Evolutionary conservation across 2,888 invertebrate genomes (phyloP).

Genomic region (Phoenoteleia sp.): DNA sequence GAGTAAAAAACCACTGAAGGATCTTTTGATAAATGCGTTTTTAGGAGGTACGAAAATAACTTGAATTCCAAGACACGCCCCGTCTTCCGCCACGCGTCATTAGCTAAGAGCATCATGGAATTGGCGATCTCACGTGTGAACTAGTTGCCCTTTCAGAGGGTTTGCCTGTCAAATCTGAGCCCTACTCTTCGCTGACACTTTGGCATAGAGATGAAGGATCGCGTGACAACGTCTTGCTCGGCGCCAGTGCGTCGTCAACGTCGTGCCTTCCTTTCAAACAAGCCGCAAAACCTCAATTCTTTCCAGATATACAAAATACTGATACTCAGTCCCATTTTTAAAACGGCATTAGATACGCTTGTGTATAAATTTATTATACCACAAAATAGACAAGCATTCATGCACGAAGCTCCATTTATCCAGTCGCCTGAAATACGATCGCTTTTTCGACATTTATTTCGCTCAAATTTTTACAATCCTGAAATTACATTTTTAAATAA

Average conservation of each 20-base stretch:
- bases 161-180: slow-evolving; percentile 61
- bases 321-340: slow-evolving; percentile 29
- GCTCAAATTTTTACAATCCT: too few species aligned
- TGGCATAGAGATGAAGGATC: slow-evolving; percentile 82
- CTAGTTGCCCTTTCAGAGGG: slow-evolving; percentile 67
- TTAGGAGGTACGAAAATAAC: slow-evolving; percentile 81
- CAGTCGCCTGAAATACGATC: too few species aligned
- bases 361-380: slow-evolving; percentile 43
- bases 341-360: slow-evolving; percentile 33
- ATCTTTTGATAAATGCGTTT: slow-evolving; percentile 80
- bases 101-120: slow-evolving; percentile 70
- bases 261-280: slow-evolving; percentile 72
- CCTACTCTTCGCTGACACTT: slow-evolving; percentile 76
- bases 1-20: slow-evolving; percentile 49
- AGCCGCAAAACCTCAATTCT: slow-evolving; percentile 59
- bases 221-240: slow-evolving; percentile 83
- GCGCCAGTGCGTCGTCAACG: slow-evolving; percentile 84
- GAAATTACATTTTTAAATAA: too few species aligned
- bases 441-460: too few species aligned
- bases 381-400: slow-evolving; percentile 20
- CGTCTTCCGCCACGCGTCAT: slow-evolving; percentile 78
- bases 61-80: slow-evolving; percentile 81
- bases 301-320: slow-evolving; percentile 60
- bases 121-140: slow-evolving; percentile 74
- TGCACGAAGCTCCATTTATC: too few species aligned